Base-by-base conservation (phyloP, 35 echinoderm and acorn worm species). In the Antedon bifida region DNA sequence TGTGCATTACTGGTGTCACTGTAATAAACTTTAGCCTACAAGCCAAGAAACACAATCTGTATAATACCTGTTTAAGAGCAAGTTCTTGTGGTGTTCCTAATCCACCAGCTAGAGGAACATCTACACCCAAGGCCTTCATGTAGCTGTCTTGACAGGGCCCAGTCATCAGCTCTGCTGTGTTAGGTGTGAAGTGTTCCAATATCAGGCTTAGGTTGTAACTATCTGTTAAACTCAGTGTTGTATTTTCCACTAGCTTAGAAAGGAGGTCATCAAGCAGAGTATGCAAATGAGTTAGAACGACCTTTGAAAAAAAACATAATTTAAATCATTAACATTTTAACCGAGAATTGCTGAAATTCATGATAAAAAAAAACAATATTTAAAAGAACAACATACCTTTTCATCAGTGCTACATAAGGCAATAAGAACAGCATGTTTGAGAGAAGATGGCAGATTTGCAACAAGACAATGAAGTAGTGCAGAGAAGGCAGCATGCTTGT, bases 1-100 rank as follows among this genome's bases (percentile, higher is more conserved):
- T n/a, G n/a, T n/a, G n/a, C n/a, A n/a, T n/a, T n/a, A n/a, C n/a
- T n/a, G n/a, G n/a, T 42, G 38, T 42, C 5, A 42, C 5, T 42
- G 4, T 14, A 42, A 42, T 14, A 14, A 14, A 42, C 29, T 33
- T 0, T 12, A 74, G 29, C 55, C 0, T 28, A 30, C 4, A 76
- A 33, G 75, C 75, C 33, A 35, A 39, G 5, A 2, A 3, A 80
- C 14, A 80, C 5, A 10, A 7, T 80, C 78, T 80, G 14, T 5
- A 4, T 9, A 79, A 21, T 83, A 96, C 93, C 89, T 91, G 89
- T 36, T 89, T 75, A 0, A 91, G 79, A 14, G 81, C 84, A 26
- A 79, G 30, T 5, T 56, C 39, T 36, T 91, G 90, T 26, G 86
- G 90, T 12, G 83, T 82, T 29, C 29, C 78, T 74, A 81, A 0